phyloP scores from a whole-genome alignment of 2,797 vertebrate genomes.

The Arrhamphus sclerolepis region DNA sequence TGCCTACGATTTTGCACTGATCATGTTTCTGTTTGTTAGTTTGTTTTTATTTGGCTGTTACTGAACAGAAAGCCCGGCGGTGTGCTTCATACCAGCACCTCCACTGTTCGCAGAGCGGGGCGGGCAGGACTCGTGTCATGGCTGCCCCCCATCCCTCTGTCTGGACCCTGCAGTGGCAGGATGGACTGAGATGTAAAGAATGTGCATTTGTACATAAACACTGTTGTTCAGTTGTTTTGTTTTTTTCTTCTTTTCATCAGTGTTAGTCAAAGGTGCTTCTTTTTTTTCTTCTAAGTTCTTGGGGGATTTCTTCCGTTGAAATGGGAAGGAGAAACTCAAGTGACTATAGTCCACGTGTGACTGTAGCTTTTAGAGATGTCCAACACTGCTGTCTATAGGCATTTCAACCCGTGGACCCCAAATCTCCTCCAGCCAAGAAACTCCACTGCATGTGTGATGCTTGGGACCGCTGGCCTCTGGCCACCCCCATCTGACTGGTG shows the following conservation, averaged over 20 bases:
- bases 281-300: slow-evolving; percentile 55
- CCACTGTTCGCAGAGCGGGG: slow-evolving; percentile 84
- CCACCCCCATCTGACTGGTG: slow-evolving; percentile 75
- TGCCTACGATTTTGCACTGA: slow-evolving; percentile 88
- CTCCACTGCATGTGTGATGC: slow-evolving; percentile 93
- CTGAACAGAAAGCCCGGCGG: slow-evolving; percentile 70
- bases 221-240: slow-evolving; percentile 68
- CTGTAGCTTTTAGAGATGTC: slow-evolving; percentile 86
- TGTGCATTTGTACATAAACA: slow-evolving; percentile 94
- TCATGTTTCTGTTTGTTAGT: slow-evolving; percentile 45
- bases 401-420: slow-evolving; percentile 72
- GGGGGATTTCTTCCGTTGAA: slow-evolving; percentile 81
- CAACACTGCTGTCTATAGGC: slow-evolving; percentile 91
- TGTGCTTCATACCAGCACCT: slow-evolving; percentile 71
- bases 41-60: slow-evolving; percentile 63
- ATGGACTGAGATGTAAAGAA: slow-evolving; percentile 87
- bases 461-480: slow-evolving; percentile 84
- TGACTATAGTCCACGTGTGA: slow-evolving; percentile 79
- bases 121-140: slow-evolving; percentile 47
- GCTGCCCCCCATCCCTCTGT: slow-evolving; percentile 36
- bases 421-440: slow-evolving; percentile 40
- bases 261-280: slow-evolving; percentile 87
- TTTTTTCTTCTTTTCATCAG: slow-evolving; percentile 78
- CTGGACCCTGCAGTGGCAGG: slow-evolving; percentile 47
- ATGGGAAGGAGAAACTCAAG: slow-evolving; percentile 65